A percentile compares a stretch with the other conserved stretches of the same genome.
Conservation (phyloP, 2,888 invertebrate genomes). For the Gortyna flavago region DNA sequence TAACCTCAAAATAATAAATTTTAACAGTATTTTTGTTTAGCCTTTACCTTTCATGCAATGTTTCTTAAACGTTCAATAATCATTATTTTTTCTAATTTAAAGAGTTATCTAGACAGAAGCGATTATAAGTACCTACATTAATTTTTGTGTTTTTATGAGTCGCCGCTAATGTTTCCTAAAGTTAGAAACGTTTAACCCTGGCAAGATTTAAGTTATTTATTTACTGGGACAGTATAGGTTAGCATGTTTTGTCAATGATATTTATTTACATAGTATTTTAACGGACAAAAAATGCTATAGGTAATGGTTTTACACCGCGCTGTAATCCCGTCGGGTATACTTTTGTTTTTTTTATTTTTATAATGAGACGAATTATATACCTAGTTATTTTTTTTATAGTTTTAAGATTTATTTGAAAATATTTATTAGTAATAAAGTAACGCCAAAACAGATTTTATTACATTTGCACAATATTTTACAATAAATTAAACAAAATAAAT, state of each 20-base stretch:
- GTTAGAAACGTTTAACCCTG: too few relatives aligned
- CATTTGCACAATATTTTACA: neutral
- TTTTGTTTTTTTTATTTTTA: neutral
- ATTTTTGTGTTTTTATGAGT: neutral
- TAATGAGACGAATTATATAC: neutral
- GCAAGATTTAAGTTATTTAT: neutral
- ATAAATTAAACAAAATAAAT: neutral
- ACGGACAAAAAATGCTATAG: neutral
- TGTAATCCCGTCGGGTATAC: conserved; percentile 6
- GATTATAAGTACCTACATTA: neutral
- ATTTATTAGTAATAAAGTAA: neutral
- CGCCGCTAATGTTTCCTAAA: too few relatives aligned
- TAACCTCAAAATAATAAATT: neutral
- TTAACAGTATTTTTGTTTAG: neutral
- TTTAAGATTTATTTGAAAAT: neutral
- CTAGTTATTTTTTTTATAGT: too few relatives aligned
- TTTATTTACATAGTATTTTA: neutral
- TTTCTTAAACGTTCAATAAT: neutral
- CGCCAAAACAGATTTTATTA: too few relatives aligned
- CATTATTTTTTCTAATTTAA: neutral
- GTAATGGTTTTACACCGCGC: neutral
- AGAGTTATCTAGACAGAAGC: too few relatives aligned
- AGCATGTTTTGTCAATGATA: neutral
- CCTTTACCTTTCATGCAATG: neutral
- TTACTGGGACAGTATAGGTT: too few relatives aligned